Conservation (phyloP, 2,113 vertebrate genomes). For the Aramus guarauna region DNA sequence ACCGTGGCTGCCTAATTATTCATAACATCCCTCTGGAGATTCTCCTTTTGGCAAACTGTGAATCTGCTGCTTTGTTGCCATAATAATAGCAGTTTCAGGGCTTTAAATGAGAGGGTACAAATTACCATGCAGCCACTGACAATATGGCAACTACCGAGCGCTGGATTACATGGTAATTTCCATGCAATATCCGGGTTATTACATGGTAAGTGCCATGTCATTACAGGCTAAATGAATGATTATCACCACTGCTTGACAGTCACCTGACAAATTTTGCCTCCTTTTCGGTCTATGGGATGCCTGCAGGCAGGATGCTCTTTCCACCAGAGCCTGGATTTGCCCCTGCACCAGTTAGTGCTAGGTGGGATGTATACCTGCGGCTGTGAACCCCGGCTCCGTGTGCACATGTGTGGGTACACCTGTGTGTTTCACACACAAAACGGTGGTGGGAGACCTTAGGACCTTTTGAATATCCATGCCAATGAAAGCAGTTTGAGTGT, state of each 20-base stretch:
- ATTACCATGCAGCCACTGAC: conserved; percentile 38
- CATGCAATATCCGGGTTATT: conserved; percentile 61
- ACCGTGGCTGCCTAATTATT: conserved; percentile 58
- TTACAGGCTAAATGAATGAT: conserved; percentile 56
- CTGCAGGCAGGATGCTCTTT: not conserved
- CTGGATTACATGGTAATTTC: conserved; percentile 65
- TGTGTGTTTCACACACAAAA: not conserved
- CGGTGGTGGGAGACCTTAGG: not conserved
- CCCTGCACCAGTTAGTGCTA: not conserved
- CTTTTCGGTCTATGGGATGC: not conserved
- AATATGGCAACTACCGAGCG: conserved; percentile 25
- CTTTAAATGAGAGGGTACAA: conserved; percentile 50
- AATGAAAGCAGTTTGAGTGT: not conserved
- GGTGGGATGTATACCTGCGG: accelerated
- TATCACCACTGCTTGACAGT: conserved; percentile 48
- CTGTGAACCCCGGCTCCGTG: not conserved
- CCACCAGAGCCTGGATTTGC: not conserved
- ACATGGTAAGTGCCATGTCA: conserved; percentile 53
- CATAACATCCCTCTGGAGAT: conserved; percentile 50
- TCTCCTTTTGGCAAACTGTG: conserved; percentile 49
- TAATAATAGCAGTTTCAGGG: conserved; percentile 49
- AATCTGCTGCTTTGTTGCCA: conserved; percentile 53
- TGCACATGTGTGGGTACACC: accelerated
- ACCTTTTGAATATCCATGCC: not conserved
- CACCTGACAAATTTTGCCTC: conserved; percentile 26